Evolutionary conservation across 2,113 vertebrate genomes (phyloP).

Genomic region (Calypte anna): DNA sequence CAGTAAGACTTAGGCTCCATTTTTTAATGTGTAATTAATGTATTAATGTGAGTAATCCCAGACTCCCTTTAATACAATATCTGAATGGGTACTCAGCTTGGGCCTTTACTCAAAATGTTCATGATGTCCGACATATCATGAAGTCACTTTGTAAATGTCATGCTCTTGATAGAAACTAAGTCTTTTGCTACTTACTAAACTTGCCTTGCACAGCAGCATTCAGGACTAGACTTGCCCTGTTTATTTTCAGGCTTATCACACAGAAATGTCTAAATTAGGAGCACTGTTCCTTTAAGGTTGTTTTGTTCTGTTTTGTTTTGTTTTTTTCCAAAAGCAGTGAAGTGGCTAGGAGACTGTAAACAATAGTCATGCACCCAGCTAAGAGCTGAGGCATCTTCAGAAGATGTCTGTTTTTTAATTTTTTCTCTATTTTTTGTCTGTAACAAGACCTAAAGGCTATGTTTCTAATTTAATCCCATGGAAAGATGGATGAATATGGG

Average conservation of each 20-base stretch:
- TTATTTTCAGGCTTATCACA: neutral
- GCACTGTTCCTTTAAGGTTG: neutral
- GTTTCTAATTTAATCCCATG: neutral
- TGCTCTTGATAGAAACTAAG: conserved; percentile 5
- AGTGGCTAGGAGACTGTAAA: neutral
- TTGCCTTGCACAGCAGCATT: neutral
- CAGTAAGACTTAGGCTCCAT: neutral
- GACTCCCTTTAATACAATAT: neutral
- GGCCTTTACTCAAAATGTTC: conserved; percentile 23
- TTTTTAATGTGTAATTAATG: neutral
- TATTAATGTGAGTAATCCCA: neutral
- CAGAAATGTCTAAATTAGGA: neutral
- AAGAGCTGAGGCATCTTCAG: neutral
- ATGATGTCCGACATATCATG: neutral
- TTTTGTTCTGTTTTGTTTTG: too few relatives aligned
- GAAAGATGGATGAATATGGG: neutral
- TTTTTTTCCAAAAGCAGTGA: neutral
- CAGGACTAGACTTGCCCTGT: neutral
- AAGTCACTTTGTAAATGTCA: conserved; percentile 27
- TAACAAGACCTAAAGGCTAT: neutral
- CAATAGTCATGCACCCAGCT: neutral
- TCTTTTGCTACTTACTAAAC: neutral
- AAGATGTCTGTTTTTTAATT: neutral
- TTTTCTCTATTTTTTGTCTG: neutral
- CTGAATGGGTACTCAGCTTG: neutral